Conservation (phyloP, 2,888 invertebrate genomes). For the Ectemnius cavifrons region DNA sequence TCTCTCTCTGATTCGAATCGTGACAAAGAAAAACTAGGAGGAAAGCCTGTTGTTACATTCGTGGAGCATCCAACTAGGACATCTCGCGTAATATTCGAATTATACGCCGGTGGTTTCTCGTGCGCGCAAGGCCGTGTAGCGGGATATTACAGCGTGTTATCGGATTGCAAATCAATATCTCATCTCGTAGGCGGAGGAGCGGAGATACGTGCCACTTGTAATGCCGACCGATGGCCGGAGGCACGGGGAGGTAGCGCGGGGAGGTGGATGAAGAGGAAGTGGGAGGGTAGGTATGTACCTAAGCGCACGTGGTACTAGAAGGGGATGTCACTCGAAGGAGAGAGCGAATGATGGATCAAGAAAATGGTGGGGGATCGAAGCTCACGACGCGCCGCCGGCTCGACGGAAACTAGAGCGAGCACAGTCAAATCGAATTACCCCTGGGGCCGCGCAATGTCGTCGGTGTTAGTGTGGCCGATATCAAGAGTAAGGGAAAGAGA, state of each 20-base stretch:
- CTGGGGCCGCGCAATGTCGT: constrained; percentile 60
- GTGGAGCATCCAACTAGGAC: no score
- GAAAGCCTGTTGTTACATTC: no score
- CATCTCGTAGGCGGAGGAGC: constrained; percentile 70
- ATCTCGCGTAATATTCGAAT: no score
- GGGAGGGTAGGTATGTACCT: constrained; percentile 30
- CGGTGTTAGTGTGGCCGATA: constrained; percentile 1
- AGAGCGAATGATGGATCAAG: constrained; percentile 21
- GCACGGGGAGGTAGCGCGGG: constrained; percentile 38
- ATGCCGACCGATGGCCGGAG: constrained; percentile 68
- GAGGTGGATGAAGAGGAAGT: constrained; percentile 15
- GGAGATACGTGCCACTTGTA: constrained; percentile 68
- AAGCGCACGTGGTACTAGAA: constrained; percentile 37
- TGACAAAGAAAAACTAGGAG: no score
- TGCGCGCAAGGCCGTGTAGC: neutral
- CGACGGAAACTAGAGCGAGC: constrained; percentile 63
- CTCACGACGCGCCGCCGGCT: constrained; percentile 47
- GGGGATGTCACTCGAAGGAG: constrained; percentile 19
- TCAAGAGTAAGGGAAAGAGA: constrained; percentile 14
- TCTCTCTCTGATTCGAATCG: no score
- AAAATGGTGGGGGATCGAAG: constrained; percentile 44
- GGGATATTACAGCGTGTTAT: constrained; percentile 31
- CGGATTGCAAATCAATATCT: constrained; percentile 74
- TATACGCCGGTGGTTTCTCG: constrained; percentile 1
- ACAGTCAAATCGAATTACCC: constrained; percentile 71